phyloP scores from a whole-genome alignment of 2,113 vertebrate genomes.

The Felis chaus region DNA sequence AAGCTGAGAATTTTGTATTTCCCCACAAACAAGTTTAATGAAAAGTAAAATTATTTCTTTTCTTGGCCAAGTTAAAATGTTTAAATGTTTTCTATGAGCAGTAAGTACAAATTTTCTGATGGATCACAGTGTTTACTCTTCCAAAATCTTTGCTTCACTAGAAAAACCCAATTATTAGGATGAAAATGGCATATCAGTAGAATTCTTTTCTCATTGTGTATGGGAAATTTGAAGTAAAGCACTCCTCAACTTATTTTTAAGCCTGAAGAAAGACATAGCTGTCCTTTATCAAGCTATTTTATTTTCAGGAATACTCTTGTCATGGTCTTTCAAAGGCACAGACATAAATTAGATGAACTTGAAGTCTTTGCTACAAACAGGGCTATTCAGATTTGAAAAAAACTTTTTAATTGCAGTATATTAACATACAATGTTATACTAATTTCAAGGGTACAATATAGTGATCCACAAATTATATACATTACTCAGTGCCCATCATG shows the following conservation, averaged over 20 bases:
- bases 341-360: neutral
- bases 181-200: neutral
- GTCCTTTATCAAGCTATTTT: neutral
- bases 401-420: neutral
- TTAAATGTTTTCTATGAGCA: slow-evolving; percentile 20
- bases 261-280: neutral
- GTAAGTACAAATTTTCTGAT: slow-evolving; percentile 33
- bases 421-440: neutral
- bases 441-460: neutral
- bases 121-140: neutral
- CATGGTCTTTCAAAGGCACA: neutral
- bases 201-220: neutral
- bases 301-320: neutral
- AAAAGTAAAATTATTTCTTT: slow-evolving; percentile 71
- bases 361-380: neutral
- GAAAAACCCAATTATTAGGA: slow-evolving; percentile 24
- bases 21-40: slow-evolving; percentile 66
- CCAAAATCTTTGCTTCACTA: neutral
- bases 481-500: neutral
- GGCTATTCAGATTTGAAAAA: neutral
- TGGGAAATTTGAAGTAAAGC: neutral
- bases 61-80: slow-evolving; percentile 49
- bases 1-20: slow-evolving; percentile 71
- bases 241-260: neutral
- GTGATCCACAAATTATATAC: neutral